Conservation (phyloP, 2,113 vertebrate species). For the human (Homo sapiens) region GRCh38 chrX:2769001-2769500, state of each 20-base stretch:
- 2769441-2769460: fast-evolving
- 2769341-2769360: too few species aligned
- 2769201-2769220: background rate
- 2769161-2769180: too few species aligned
- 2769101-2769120: fast-evolving
- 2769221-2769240: background rate
- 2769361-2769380: background rate
- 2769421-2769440: background rate
- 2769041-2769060: background rate
- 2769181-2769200: background rate
- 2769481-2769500: background rate
- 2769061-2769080: background rate
- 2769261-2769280: fast-evolving
- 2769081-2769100: background rate
- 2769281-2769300: fast-evolving
- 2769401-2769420: background rate
- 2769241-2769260: too few species aligned
- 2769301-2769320: too few species aligned
- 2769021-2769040: background rate
- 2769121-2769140: too few species aligned
- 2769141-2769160: fast-evolving
- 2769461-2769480: background rate
- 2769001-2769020: fast-evolving
- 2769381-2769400: background rate
- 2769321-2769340: too few species aligned